Percentiles rank a stretch among this genome's conserved stretches.
phyloP scores from a whole-genome alignment of 2,888 invertebrate genomes.

The Pseudococcus viburni region DNA sequence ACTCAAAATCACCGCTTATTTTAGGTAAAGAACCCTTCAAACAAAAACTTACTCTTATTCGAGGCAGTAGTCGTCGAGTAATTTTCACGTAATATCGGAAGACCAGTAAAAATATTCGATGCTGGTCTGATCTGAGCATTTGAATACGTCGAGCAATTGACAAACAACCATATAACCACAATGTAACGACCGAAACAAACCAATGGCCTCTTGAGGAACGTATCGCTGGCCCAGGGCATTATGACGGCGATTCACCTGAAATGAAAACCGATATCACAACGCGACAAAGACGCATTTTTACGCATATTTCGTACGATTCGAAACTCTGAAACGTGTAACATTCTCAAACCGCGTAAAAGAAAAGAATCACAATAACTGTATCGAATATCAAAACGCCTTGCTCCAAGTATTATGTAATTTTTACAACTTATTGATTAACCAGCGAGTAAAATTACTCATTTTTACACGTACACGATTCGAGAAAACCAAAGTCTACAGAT shows the following conservation, averaged over 20 bases:
- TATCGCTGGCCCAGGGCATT: constrained; percentile 3
- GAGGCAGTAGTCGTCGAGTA: background rate
- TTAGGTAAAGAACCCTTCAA: background rate
- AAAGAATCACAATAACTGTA: constrained; percentile 45
- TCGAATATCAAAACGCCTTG: constrained; percentile 9
- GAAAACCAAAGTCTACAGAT: background rate
- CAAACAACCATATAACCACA: constrained; percentile 10
- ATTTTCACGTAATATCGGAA: constrained; percentile 42
- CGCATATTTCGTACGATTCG: background rate
- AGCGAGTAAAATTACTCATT: background rate
- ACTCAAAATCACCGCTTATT: background rate
- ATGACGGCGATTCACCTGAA: background rate
- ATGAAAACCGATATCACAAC: background rate
- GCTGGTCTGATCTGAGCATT: background rate
- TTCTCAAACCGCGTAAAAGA: background rate
- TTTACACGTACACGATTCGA: background rate
- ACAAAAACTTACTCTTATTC: background rate
- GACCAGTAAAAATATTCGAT: background rate
- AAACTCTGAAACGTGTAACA: background rate
- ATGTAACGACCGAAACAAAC: constrained; percentile 23
- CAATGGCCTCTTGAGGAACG: constrained; percentile 8
- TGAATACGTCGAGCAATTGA: constrained; percentile 20
- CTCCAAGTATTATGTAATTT: constrained; percentile 23
- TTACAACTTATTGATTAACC: constrained; percentile 21
- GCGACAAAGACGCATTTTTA: background rate